Conservation (phyloP, 2,113 vertebrate species). For the Anthoscopus minutus region DNA sequence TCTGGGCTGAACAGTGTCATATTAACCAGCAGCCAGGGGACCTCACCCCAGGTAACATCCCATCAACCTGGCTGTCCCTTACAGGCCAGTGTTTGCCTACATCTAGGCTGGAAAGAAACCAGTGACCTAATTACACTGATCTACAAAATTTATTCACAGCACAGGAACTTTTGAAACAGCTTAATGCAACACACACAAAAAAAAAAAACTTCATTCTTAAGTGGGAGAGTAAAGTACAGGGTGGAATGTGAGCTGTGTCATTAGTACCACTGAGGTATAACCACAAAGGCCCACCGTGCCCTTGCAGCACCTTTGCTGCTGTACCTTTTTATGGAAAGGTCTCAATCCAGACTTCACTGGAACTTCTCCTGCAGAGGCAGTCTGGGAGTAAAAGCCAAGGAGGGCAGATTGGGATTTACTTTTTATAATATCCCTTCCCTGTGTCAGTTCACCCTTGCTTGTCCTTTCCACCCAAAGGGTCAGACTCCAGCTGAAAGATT, state of each 20-base stretch:
- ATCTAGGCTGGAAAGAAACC: not conserved
- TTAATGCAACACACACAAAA: not conserved
- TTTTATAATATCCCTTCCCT: not conserved
- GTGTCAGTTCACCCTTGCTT: not conserved
- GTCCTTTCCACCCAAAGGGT: not conserved
- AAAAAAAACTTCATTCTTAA: not conserved
- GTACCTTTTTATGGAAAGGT: not conserved
- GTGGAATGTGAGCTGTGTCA: rapidly evolving
- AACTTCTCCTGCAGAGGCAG: not conserved
- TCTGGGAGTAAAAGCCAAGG: not conserved
- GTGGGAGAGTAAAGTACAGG: not conserved
- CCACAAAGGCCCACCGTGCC: not conserved
- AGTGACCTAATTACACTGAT: not conserved
- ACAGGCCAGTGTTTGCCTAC: not conserved
- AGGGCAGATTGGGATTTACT: not conserved
- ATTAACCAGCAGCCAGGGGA: not conserved
- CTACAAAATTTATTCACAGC: not conserved
- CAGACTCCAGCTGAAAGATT: not conserved
- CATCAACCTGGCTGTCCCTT: not conserved
- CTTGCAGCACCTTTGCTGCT: not conserved
- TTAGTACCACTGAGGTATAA: not conserved
- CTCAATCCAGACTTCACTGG: not conserved
- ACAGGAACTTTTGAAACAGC: not conserved
- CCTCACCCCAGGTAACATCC: not conserved
- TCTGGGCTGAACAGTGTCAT: not conserved